Evolutionary conservation across 2,888 invertebrate genomes (phyloP).

Genomic region (Charanyca ferruginea): DNA sequence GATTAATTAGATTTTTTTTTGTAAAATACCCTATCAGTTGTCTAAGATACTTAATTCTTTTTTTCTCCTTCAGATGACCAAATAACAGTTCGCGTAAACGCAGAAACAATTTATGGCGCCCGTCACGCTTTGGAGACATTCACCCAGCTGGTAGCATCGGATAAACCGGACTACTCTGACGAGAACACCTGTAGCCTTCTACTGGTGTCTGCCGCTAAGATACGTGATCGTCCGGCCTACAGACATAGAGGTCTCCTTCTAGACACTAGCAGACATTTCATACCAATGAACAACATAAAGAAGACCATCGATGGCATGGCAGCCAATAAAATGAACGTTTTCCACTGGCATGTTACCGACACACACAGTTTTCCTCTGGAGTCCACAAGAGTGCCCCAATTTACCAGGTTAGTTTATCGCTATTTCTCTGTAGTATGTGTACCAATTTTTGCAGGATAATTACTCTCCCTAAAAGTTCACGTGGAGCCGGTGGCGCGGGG

Average conservation of each 20-base stretch:
- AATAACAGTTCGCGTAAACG: slow-evolving; percentile 90
- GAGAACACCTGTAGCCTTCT: slow-evolving; percentile 88
- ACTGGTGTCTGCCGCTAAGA: slow-evolving; percentile 91
- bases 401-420: slow-evolving; percentile 91
- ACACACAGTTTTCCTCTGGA: slow-evolving; percentile 98
- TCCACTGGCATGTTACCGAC: slow-evolving; percentile 98
- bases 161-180: slow-evolving; percentile 73
- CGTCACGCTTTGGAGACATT: slow-evolving; percentile 95
- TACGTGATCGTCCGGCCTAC: slow-evolving; percentile 95
- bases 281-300: slow-evolving; percentile 93
- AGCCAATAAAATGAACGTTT: slow-evolving; percentile 96
- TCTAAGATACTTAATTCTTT: no score
- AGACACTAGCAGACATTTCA: slow-evolving; percentile 97
- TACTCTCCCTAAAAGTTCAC: no score
- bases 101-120: slow-evolving; percentile 93
- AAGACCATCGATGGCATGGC: slow-evolving; percentile 96
- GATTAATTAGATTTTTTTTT: no score
- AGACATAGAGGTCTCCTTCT: slow-evolving; percentile 96
- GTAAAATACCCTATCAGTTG: no score
- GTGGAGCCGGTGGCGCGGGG: no score
- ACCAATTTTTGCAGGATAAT: neutral
- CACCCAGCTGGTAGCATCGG: slow-evolving; percentile 92
- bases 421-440: neutral
- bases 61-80: slow-evolving; percentile 79
- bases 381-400: slow-evolving; percentile 93